phyloP scores from a whole-genome alignment of 2,888 invertebrate species.

The Calameuta idolon region DNA sequence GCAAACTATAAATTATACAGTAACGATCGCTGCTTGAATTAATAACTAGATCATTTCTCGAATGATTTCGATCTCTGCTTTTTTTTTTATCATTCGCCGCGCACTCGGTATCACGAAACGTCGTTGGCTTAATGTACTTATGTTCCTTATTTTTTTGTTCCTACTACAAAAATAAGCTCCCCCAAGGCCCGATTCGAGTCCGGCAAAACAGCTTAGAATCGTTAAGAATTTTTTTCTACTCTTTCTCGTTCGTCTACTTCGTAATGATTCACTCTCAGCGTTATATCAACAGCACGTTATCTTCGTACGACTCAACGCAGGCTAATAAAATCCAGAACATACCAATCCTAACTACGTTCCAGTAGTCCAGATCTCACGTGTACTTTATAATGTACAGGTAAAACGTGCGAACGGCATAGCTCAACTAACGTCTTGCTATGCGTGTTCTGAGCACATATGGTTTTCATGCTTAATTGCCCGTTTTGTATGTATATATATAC shows the following conservation, averaged over 20 bases:
- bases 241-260: neutral
- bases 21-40: neutral
- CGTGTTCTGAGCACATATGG: slow-evolving; percentile 31
- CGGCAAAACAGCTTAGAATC: neutral
- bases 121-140: neutral
- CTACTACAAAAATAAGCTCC: neutral
- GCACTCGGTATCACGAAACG: neutral
- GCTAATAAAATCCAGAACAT: neutral
- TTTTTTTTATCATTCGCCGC: neutral
- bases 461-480: slow-evolving; percentile 20
- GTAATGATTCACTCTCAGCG: neutral
- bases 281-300: neutral
- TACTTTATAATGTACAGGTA: neutral
- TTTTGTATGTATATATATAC: neutral
- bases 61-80: neutral
- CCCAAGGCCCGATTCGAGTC: neutral
- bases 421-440: slow-evolving; percentile 34
- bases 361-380: neutral
- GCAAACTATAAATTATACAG: neutral
- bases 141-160: neutral
- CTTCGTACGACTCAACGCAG: neutral
- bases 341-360: neutral
- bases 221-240: neutral
- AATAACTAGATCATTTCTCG: neutral
- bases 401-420: neutral